Evolutionary conservation across 30 jellyfish, hydroid and myxozoan genomes (phyloP).

Genomic region (Turritopsis rubra): DNA sequence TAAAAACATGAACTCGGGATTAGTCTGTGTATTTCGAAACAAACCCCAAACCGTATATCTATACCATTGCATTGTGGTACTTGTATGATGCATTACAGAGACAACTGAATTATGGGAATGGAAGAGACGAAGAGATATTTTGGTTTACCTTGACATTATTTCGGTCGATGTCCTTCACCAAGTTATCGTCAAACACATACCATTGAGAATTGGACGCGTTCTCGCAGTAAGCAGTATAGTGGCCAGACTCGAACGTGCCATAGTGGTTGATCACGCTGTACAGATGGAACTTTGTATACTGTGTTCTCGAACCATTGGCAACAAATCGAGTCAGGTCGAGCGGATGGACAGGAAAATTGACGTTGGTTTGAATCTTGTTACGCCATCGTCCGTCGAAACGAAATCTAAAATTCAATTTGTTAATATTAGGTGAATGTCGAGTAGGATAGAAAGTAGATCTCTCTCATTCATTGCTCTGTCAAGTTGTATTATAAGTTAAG

Average conservation of each 20-base stretch:
- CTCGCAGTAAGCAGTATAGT: constrained; percentile 75
- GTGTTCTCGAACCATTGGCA: constrained; percentile 29
- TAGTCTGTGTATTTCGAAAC: too few species aligned
- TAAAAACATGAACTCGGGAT: too few species aligned
- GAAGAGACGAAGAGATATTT: too few species aligned
- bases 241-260: constrained; percentile 95
- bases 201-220: constrained; percentile 47
- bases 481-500: background rate
- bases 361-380: constrained; percentile 76
- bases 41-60: too few species aligned
- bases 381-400: constrained; percentile 91
- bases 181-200: constrained; percentile 71
- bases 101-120: too few species aligned
- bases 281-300: constrained; percentile 31
- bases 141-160: constrained; percentile 46
- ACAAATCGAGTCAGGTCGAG: constrained; percentile 32
- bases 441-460: too few species aligned
- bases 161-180: constrained; percentile 52
- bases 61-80: too few species aligned
- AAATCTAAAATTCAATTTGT: constrained; percentile 58
- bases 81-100: too few species aligned
- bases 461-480: background rate
- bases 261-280: constrained; percentile 71
- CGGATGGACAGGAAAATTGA: constrained; percentile 58
- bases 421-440: too few species aligned